Base-by-base conservation (phyloP, 2,888 invertebrate species). In the Lissocephala sabroskyi region DNA sequence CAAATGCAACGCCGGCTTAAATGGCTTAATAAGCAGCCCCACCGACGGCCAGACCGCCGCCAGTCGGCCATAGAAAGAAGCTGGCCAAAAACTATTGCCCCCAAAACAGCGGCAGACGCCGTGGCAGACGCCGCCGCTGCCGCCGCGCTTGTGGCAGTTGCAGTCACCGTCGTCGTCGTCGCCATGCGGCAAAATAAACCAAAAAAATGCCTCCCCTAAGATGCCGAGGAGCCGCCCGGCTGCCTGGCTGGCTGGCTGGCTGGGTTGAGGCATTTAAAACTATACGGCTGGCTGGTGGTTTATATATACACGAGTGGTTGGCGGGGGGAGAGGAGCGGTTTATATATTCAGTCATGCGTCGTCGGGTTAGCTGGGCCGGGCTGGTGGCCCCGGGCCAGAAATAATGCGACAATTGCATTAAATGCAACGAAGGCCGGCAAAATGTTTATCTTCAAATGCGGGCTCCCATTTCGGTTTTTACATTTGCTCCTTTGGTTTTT, bases 201-300 rank as follows among this genome's bases (percentile, higher is more conserved):
- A 51, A 56, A 71, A 53, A 59, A 68, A 54, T 2, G 35, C 35
- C n/a, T n/a, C n/a, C n/a, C 23, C 3, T 23, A 23, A 23, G 23
- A 23, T 35, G 40, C 68, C 52, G 59, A 65, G 54, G n/a, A 37
- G 10, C 54, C 59, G 71, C 41, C 49, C 56, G 52, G n/a, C n/a
- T n/a, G n/a, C n/a, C n/a, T n/a, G n/a, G n/a, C n/a, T n/a, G n/a
- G n/a, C n/a, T n/a, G n/a, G n/a, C n/a, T n/a, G n/a, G n/a, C n/a
- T n/a, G n/a, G n/a, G n/a, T n/a, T n/a, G n/a, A 66, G 63, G 76
- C 75, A 75, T 70, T 70, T 75, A 67, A 75, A 75, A 74, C 65
- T 65, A 65, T 62, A 62, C 56, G n/a, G n/a, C n/a, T n/a, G n/a
- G n/a, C n/a, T n/a, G n/a, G n/a, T n/a, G n/a, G n/a, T n/a, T n/a